Base-by-base conservation (phyloP, 2,888 invertebrate species). In the Campopleginae sp. region DNA sequence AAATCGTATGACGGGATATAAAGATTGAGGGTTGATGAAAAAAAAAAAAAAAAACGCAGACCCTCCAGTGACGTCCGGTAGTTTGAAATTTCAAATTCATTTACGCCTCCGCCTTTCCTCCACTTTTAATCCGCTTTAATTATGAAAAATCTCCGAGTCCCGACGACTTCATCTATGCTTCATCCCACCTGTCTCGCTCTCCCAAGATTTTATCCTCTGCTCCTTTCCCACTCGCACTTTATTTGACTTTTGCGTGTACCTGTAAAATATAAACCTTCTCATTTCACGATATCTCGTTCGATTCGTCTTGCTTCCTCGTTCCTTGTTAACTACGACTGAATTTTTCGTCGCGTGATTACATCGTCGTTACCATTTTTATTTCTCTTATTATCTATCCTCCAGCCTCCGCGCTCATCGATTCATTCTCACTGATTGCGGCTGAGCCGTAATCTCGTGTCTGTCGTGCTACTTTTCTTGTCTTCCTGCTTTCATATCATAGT, bases 31-130 rank as follows among this genome's bases (percentile, higher is more conserved):
- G n/a, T 27, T 63, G 79, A n/a, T n/a, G n/a, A n/a, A 81, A 86
- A 85, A 86, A 78, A 82, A 86, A 86, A 78, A 72, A 42, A 46
- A 82, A 66, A 76, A 86, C 14, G n/a, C 12, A 58, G 51, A 63
- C 61, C 8, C 27, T n/a, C 44, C 19, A 17, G 80, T 77, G 80
- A 70, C 76, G 87, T 74, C 68, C 87, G 88, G 88, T 89, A 90
- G 90, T 90, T 90, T 89, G 89, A 90, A 91, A 92, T 91, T 90
- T 91, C 89, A 90, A 91, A 92, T 91, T 91, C 90, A 90, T 91
- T 91, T 91, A 89, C 89, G 89, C 86, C 71, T 77, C 42, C 75
- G 81, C 76, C 84, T 84, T 79, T 86, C 87, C 82, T 86, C 80
- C 87, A 89, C 88, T 90, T 90, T 90, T 90, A 91, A 91, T 90